Base-by-base conservation (phyloP, 1,140 invertebrate genomes). In the Zaprionus taronus region DNA sequence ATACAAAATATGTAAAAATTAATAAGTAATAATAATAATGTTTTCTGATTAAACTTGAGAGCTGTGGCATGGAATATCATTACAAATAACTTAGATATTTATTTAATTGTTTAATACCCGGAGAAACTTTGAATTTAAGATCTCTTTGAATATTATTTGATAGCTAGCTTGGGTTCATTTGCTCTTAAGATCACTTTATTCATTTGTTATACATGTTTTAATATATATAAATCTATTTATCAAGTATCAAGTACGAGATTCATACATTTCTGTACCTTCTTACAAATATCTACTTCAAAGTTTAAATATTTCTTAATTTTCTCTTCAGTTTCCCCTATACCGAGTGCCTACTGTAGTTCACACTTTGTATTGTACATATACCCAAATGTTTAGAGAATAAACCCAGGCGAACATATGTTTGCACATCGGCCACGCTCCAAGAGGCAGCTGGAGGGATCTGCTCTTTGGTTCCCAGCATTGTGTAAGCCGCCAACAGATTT, bases 401-500 rank as follows among this genome's bases (percentile, higher is more conserved):
- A 51, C 47, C 11, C 9, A 51, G 17, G 4, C 20, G 47, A 22
- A 51, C 47, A 51, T 51, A 51, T 51, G 47, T 51, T 22, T 11
- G 20, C 11, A 22, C 47, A 51, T 51, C 22, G n/a, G 47, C 47
- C 47, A 51, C 47, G 47, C 47, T 51, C 47, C 47, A 12, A 47
- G 41, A 9, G 53, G 61, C 15, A 22, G 26, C 20, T 17, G 17
- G 15, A 17, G 22, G 22, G 49, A 53, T 77, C 56, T 72, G 67
- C 65, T 64, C 62, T 55, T 47, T 77, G 62, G 26, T 72, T 77
- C 66, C 77, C 65, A 76, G 76, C 47, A 44, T 38, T 57, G 72
- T 83, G 77, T 84, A 67, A 77, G 81, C 76, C 65, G 68, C 67
- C 78, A 87, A 77, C 80, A 83, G 84, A 87, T 87, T 87, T 89